Evolutionary conservation across 1,140 invertebrate genomes (phyloP).

Genomic region (Caligus rogercresseyi): DNA sequence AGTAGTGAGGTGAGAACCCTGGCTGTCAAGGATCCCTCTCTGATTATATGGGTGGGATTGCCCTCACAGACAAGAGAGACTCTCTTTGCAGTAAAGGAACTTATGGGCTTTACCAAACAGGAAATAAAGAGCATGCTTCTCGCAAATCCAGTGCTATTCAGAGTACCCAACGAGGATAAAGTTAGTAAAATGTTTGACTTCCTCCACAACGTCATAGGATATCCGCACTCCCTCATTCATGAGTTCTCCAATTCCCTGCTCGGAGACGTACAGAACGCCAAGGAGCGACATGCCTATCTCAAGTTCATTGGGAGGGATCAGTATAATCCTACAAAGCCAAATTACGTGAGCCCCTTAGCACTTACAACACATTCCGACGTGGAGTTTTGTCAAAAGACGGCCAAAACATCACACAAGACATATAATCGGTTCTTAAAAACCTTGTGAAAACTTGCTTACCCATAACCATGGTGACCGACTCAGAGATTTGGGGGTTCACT

Average conservation of each 20-base stretch:
- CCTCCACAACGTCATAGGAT: neutral
- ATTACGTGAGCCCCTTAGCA: neutral
- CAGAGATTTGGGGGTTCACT: neutral
- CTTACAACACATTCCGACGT: neutral
- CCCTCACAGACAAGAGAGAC: neutral
- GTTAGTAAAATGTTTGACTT: neutral
- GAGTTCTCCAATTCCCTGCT: neutral
- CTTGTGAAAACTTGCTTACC: neutral
- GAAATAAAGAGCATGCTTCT: neutral
- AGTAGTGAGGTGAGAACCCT: neutral
- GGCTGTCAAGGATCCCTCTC: neutral
- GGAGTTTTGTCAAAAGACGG: neutral
- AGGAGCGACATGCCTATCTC: neutral
- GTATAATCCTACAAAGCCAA: neutral
- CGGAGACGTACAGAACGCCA: neutral
- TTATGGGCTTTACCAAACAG: neutral
- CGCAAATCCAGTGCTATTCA: neutral
- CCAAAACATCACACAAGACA: neutral
- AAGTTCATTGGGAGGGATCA: neutral
- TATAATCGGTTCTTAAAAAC: neutral
- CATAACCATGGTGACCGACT: neutral
- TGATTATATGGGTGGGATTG: neutral
- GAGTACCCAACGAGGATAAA: neutral
- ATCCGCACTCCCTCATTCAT: neutral
- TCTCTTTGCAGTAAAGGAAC: neutral